phyloP scores from a whole-genome alignment of 2,113 vertebrate species.

The Egretta garzetta region DNA sequence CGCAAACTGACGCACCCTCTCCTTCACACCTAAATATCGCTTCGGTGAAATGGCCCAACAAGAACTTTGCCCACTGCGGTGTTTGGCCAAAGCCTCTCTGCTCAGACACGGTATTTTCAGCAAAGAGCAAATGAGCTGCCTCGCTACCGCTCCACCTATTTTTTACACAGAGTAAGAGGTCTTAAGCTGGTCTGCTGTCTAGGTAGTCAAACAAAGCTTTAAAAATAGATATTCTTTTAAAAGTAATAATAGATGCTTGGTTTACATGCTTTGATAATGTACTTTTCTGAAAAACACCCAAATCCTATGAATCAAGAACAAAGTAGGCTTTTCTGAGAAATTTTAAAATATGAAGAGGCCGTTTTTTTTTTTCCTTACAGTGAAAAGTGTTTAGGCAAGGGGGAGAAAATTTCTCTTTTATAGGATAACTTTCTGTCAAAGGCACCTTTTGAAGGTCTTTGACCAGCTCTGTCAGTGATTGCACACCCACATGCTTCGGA shows the following conservation, averaged over 20 bases:
- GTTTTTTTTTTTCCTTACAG: fast-evolving
- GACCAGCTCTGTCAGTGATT: neutral
- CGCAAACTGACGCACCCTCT: fast-evolving
- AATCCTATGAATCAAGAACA: neutral
- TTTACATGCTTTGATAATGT: neutral
- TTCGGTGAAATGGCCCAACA: neutral
- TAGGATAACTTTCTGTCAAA: neutral
- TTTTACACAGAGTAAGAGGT: neutral
- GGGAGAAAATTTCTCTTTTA: neutral
- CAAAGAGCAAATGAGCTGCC: neutral
- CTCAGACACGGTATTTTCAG: neutral
- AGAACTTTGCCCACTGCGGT: neutral
- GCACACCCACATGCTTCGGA: neutral
- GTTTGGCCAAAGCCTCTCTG: neutral
- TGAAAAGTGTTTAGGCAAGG: neutral
- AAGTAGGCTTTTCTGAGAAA: neutral
- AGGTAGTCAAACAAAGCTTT: neutral
- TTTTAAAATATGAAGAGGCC: neutral
- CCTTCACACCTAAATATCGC: fast-evolving
- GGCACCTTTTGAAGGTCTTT: neutral
- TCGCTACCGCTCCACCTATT: fast-evolving
- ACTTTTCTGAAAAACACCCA: neutral
- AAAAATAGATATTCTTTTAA: neutral
- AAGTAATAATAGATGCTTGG: neutral
- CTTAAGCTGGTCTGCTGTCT: neutral